A percentile compares a stretch with the other conserved stretches of the same genome.
Evolutionary conservation across 1,140 invertebrate species (phyloP).

Genomic region (Prorops nasuta): DNA sequence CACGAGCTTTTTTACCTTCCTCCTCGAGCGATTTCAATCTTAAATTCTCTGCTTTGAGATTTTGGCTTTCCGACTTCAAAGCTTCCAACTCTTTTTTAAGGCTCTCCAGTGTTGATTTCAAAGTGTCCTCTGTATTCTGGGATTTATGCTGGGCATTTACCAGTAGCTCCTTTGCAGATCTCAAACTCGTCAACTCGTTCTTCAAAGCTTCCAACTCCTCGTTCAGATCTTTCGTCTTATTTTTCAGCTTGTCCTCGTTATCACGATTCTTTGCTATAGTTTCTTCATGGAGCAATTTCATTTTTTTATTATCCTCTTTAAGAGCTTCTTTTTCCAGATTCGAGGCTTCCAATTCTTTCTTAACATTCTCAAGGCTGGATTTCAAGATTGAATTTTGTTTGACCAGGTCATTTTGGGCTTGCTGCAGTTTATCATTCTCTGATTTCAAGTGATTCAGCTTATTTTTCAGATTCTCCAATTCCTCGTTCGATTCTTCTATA

Average conservation of each 20-base stretch:
- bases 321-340: not conserved
- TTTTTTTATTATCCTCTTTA: constrained; percentile 3
- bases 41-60: not conserved
- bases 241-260: constrained; percentile 12
- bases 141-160: not conserved
- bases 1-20: too few relatives aligned
- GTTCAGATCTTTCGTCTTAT: constrained; percentile 7
- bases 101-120: not conserved
- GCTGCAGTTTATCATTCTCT: constrained; percentile 12
- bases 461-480: constrained; percentile 5
- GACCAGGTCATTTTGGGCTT: not conserved
- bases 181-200: constrained; percentile 1
- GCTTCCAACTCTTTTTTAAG: not conserved
- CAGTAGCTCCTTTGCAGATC: constrained; percentile 12
- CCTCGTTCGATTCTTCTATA: constrained; percentile 8
- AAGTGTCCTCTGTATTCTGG: not conserved
- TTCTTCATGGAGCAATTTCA: too few relatives aligned
- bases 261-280: too few relatives aligned
- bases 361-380: not conserved
- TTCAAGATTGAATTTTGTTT: not conserved
- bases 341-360: not conserved
- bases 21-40: too few relatives aligned
- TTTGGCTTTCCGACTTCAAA: not conserved
- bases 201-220: constrained; percentile 11
- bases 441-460: not conserved